Conservation (phyloP, 2,888 invertebrate species). For the Schizaphis graminum region DNA sequence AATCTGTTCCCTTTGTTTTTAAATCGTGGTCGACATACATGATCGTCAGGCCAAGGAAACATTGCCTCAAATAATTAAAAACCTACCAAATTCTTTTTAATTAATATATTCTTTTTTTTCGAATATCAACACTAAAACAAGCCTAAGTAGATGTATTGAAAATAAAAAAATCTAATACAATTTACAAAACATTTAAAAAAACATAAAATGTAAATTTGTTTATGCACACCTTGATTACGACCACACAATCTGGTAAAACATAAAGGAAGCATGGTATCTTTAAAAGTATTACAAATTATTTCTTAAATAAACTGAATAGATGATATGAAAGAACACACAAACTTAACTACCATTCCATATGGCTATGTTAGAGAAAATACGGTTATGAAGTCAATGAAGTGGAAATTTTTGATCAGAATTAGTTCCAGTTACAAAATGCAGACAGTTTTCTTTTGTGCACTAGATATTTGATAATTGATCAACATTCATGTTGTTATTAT, state of each 20-base stretch:
- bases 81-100: slow-evolving; percentile 55
- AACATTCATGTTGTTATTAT: slow-evolving; percentile 5
- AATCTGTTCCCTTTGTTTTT: slow-evolving; percentile 61
- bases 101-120: background rate
- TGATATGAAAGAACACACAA: slow-evolving; percentile 37
- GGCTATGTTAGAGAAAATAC: slow-evolving; percentile 46
- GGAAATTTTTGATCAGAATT: slow-evolving; percentile 52
- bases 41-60: slow-evolving; percentile 60
- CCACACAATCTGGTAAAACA: slow-evolving; percentile 62
- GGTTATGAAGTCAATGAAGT: slow-evolving; percentile 61
- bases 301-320: slow-evolving; percentile 21
- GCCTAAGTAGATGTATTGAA: background rate
- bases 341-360: slow-evolving; percentile 57
- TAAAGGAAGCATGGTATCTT: slow-evolving; percentile 50
- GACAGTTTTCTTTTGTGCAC: slow-evolving; percentile 52
- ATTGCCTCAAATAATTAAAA: slow-evolving; percentile 53
- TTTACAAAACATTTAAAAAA: background rate
- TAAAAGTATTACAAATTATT: slow-evolving; percentile 23
- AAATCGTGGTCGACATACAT: slow-evolving; percentile 52
- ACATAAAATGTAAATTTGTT: slow-evolving; percentile 30
- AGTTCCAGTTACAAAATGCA: slow-evolving; percentile 64
- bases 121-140: slow-evolving; percentile 13
- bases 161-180: slow-evolving; percentile 20
- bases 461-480: slow-evolving; percentile 15
- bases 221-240: slow-evolving; percentile 62